Percentiles rank a stretch among this genome's conserved stretches.
Conservation (phyloP, 2,113 vertebrate genomes). For the Panthera leo region DNA sequence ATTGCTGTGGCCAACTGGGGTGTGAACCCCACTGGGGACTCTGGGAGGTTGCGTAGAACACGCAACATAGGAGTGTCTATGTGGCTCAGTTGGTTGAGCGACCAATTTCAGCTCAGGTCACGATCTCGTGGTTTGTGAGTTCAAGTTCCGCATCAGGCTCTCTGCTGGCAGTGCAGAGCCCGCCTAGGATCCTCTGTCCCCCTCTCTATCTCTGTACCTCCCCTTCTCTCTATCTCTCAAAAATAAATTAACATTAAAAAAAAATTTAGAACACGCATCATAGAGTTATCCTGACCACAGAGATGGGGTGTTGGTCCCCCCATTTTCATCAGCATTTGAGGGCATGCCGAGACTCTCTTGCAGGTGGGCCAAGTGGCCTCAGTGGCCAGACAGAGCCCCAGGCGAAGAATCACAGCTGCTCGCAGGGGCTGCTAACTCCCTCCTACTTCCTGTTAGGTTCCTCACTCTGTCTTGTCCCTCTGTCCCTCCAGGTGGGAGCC, state of each 20-base stretch:
- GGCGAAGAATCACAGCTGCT: background rate
- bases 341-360: background rate
- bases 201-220: no score
- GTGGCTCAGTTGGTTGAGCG: no score
- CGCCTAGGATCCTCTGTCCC: no score
- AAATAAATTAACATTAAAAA: no score
- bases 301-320: background rate
- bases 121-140: no score
- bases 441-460: background rate
- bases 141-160: no score
- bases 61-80: no score
- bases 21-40: background rate
- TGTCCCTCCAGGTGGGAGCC: background rate
- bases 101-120: no score
- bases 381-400: background rate
- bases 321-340: background rate
- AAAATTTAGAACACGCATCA: background rate
- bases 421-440: no score
- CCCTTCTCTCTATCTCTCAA: no score
- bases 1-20: background rate
- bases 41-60: background rate
- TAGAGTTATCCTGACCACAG: background rate
- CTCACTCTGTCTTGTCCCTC: background rate
- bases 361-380: background rate
- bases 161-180: no score